Evolutionary conservation across 2,888 invertebrate genomes (phyloP), one percentile per base, ranked within the genome.

Genomic region (Tholera decimalis): DNA sequence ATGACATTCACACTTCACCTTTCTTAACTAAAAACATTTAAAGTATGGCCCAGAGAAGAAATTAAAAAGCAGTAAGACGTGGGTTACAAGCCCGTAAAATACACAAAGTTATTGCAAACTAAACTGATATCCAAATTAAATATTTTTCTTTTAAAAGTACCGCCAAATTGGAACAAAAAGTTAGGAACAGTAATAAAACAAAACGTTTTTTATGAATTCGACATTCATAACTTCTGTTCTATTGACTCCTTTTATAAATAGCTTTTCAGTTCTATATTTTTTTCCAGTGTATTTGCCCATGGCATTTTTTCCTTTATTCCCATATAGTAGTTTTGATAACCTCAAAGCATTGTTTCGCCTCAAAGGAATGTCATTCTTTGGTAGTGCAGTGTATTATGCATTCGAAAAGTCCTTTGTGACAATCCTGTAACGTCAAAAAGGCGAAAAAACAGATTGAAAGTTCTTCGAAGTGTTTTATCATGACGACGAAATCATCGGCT

Each of bases 351-450:
- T 63, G 53, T 72, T 53, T n/a, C 26, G 24, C 35, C 20, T 53
- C 66, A 66, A 71, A 66, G 39, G 39, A 55, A 66, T 66, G 41
- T 54, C 43, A 35, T 6, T 43, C 50, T 73, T 71, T 71, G 59
- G 18, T 59, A 15, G 24, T 54, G 22, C 22, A 3, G 9, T 54
- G 50, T 39, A 73, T 71, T 59, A 39, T 44, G 39, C 15, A 39
- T 24, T 41, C 8, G 18, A 44, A 50, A 33, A 24, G 13, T 37
- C 49, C 8, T 41, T 61, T 61, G 51, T 62, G 26, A n/a, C n/a
- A 26, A 3, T 0, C 7, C n/a, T 41, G 6, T 20, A 61, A 6
- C 20, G 22, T 39, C 20, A 20, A n/a, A 44, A 35, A 41, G 15
- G 28, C 15, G 15, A 22, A 28, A 20, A 56, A 13, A 33, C 0